These are phyloP conservation scores for Alosa sapidissima DNA, from an alignment of 2,797 vertebrate species.

Conservation along the genomic window DNA sequence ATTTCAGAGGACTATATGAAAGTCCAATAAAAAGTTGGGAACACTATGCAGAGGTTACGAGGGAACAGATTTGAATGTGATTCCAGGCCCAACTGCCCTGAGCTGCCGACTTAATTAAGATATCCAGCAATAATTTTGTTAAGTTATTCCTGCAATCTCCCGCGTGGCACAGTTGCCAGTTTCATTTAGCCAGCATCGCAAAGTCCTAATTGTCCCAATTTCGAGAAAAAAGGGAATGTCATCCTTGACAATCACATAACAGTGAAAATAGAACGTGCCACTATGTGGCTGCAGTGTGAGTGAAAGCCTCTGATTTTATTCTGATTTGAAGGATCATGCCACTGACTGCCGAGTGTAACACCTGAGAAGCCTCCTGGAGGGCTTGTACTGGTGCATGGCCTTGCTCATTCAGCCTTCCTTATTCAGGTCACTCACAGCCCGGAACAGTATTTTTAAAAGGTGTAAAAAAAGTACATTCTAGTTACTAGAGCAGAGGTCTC, in stretches of 20 bases:
- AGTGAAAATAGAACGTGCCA: neutral
- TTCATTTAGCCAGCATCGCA: neutral
- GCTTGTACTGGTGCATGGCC: neutral
- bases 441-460: neutral
- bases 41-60: constrained; percentile 26
- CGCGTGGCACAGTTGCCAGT: neutral
- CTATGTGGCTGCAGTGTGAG: neutral
- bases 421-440: neutral
- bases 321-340: neutral
- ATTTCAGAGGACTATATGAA: neutral
- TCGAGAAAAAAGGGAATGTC: neutral
- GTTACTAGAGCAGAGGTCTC: neutral
- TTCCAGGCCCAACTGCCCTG: neutral
- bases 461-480: neutral
- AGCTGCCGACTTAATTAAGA: constrained; percentile 12
- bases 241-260: neutral
- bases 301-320: neutral
- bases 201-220: constrained; percentile 14
- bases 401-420: neutral
- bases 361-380: neutral
- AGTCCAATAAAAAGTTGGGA: constrained; percentile 27
- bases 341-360: neutral
- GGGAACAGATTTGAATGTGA: constrained; percentile 33
- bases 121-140: constrained; percentile 11
- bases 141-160: constrained; percentile 20